Percentiles rank a stretch among this genome's conserved stretches.
Evolutionary conservation across 2,797 vertebrate species (phyloP).

Genomic region (Cuniculus paca): DNA sequence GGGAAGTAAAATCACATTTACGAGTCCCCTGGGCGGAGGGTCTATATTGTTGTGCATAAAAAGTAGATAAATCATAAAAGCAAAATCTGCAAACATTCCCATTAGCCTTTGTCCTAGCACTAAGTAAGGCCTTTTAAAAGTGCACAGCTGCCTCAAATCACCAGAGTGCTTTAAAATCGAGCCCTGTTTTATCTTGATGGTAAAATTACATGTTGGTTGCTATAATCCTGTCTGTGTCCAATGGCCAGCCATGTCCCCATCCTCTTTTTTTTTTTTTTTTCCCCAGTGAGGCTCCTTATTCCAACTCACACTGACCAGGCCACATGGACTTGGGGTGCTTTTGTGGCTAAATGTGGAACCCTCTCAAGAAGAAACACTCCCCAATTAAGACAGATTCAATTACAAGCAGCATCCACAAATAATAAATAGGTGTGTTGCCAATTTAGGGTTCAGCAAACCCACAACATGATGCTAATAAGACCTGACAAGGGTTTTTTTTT

Average conservation of each 20-base stretch:
- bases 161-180: conserved; percentile 82
- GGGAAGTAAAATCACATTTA: conserved; percentile 91
- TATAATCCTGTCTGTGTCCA: conserved; percentile 87
- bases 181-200: conserved; percentile 87
- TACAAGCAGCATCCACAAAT: conserved; percentile 82
- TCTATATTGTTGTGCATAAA: conserved; percentile 90
- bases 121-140: conserved; percentile 85
- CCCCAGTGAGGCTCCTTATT: neutral
- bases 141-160: conserved; percentile 87
- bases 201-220: conserved; percentile 88
- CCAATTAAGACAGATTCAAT: conserved; percentile 73
- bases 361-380: conserved; percentile 61
- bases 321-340: conserved; percentile 16
- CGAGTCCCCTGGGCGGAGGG: conserved; percentile 86
- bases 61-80: conserved; percentile 92
- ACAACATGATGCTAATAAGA: conserved; percentile 84
- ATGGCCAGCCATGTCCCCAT: neutral
- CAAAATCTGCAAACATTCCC: conserved; percentile 88
- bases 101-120: conserved; percentile 86
- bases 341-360: conserved; percentile 61
- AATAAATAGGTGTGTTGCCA: conserved; percentile 76
- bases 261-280: neutral
- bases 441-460: conserved; percentile 75
- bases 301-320: neutral
- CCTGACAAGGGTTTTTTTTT: conserved; percentile 81